phyloP scores from a whole-genome alignment of 2,113 vertebrate species.

The Rhea pennata region DNA sequence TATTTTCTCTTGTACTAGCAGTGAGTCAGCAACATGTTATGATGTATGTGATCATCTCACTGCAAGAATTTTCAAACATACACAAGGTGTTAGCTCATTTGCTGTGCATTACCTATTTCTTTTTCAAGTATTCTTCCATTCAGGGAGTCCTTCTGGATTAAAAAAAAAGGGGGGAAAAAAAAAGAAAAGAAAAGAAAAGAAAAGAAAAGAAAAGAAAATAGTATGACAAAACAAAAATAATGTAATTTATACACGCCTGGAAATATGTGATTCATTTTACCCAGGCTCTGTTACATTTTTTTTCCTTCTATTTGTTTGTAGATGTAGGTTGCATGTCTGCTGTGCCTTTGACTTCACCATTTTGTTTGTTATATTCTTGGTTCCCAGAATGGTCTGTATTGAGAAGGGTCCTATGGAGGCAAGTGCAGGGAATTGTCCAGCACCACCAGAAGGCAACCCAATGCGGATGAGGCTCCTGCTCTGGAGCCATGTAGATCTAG shows the following conservation, averaged over 20 bases:
- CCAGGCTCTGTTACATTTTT: not conserved
- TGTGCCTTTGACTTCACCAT: not conserved
- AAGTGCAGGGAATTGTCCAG: not conserved
- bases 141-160: not conserved
- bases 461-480: not conserved
- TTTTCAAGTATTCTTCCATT: not conserved
- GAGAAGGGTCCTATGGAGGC: fast-evolving
- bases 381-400: not conserved
- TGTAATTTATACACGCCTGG: not conserved
- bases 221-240: not conserved
- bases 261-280: not conserved
- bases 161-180: too few species aligned
- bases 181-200: too few species aligned
- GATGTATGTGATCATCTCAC: not conserved
- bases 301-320: not conserved
- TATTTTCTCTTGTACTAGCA: not conserved
- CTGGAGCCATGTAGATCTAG: not conserved
- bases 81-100: not conserved
- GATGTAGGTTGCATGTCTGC: not conserved
- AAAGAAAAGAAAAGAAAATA: not conserved
- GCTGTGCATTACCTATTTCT: not conserved
- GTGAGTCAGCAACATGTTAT: conserved; percentile 13
- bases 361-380: not conserved
- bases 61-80: not conserved
- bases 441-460: not conserved